Evolutionary conservation across 2,888 invertebrate species (phyloP), one percentile per base, ranked within the genome.

Genomic region (Quadroppia sp.): DNA sequence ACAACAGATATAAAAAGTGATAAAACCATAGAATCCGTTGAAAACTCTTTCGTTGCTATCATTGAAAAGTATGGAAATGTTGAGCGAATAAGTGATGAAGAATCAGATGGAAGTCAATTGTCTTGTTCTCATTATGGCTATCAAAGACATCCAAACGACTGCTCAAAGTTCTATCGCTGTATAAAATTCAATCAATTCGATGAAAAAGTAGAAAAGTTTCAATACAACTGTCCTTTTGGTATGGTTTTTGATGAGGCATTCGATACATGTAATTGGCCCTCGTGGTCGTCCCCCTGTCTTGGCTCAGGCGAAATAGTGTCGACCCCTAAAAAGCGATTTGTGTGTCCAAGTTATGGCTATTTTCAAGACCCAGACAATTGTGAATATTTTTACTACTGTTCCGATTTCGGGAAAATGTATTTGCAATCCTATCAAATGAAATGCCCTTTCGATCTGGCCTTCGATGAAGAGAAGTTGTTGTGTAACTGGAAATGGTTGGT

Each of bases 401-500:
- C 83, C 80, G 79, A 83, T 79, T 76, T 79, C 78, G 80, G 82
- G 3, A 82, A 83, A 76, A 82, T 82, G 1, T 76, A 76, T 9
- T 80, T 85, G 76, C 86, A 87, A 0, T 89, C 90, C 0, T 91
- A 90, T 82, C 90, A 91, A 83, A 91, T 91, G 84, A 87, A 89
- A 71, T 91, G 90, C 80, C 91, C 91, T 0, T 90, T 88, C 81
- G 90, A 90, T 0, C 84, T 91, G 23, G 89, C 89, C 7, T 91
- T 90, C 81, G 90, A 91, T 80, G 88, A 89, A 71, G 84, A 84
- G 0, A 85, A 86, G 32, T 84, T 89, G 2, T 84, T 88, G 75
- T 91, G 91, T 80, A 90, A 90, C 82, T 91, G 90, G 90, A 88
- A 90, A 0, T 90, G 90, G 90, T 80, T 88, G 73, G 90, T 90